Evolutionary conservation across 2,113 vertebrate species (phyloP), one percentile per base, ranked within the genome.

Genomic region (mouse (Mus musculus)): DNA sequence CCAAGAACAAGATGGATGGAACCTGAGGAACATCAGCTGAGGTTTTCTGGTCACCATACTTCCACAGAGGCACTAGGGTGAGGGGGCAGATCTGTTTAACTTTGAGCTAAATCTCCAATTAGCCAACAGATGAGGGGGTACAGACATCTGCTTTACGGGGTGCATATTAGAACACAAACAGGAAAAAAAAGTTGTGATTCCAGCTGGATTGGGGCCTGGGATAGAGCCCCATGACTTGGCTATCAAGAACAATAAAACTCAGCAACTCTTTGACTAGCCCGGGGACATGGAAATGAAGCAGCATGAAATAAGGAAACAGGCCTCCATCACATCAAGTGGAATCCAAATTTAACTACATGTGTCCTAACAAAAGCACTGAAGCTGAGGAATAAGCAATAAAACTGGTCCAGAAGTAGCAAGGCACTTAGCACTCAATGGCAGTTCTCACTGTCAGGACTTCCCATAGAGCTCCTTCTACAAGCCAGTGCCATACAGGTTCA

Each of bases 361-460:
- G 22, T 90, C 90, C 90, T n/a, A 26, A 13, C 89, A n/a, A 91
- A 92, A 96, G 63, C 36, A 26, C 65, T 52, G 69, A 71, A 88
- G 49, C 77, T 71, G 52, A 89, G 42, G 94, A 77, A 76, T 91
- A 78, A 89, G n/a, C 78, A 93, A 30, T 78, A 71, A 80, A 82
- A 6, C 82, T 69, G 33, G 20, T 28, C 22, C 46, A 67, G 75
- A 92, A 36, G 11, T 71, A 42, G 54, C 33, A 56, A 89, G 65
- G 63, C 86, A 24, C 69, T 56, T 56, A 24, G 67, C 5, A 86
- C 10, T 73, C 7, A 5, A 5, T 9, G 20, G 87, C 26, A 69
- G 16, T 63, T 81, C 10, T 42, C 61, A 73, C 61, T 63, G 61
- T 49, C 69, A 54, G 77, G 39, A 82, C 89, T 75, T 69, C 72